Evolutionary conservation across 2,113 vertebrate species (phyloP).

Genomic region (Corythaeola cristata): DNA sequence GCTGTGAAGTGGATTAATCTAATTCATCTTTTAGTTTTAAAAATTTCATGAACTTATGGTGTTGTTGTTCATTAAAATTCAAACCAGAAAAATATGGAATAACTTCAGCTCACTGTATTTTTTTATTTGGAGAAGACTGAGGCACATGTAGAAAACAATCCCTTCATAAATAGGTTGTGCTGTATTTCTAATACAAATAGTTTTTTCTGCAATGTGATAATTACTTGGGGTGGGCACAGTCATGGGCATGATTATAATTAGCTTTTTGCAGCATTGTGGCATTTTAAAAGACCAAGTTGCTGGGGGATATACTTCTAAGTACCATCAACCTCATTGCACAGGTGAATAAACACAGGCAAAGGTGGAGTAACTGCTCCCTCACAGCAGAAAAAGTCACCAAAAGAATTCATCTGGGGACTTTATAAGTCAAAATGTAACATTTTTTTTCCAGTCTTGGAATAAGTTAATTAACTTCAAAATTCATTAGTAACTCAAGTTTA

Average conservation of each 20-base stretch:
- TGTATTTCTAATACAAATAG: neutral
- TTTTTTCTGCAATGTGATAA: neutral
- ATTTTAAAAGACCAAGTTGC: neutral
- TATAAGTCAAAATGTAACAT: neutral
- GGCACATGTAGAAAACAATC: neutral
- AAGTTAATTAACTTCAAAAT: neutral
- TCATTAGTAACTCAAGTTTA: neutral
- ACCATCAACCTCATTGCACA: neutral
- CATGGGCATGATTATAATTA: neutral
- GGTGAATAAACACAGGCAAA: neutral
- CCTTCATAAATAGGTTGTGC: slow-evolving; percentile 34
- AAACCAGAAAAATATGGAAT: slow-evolving; percentile 19
- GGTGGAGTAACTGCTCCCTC: neutral
- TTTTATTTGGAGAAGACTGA: slow-evolving; percentile 44
- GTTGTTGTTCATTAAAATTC: slow-evolving; percentile 36
- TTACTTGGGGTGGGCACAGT: neutral
- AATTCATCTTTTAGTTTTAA: slow-evolving; percentile 14
- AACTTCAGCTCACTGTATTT: slow-evolving; percentile 21
- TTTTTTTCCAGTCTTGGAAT: neutral
- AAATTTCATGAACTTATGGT: neutral
- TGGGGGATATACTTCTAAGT: neutral
- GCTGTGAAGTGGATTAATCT: neutral
- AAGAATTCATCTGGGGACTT: neutral
- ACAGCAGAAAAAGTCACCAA: neutral
- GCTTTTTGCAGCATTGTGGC: neutral